phyloP scores from a whole-genome alignment of 2,113 vertebrate genomes.

The Cettia cetti region DNA sequence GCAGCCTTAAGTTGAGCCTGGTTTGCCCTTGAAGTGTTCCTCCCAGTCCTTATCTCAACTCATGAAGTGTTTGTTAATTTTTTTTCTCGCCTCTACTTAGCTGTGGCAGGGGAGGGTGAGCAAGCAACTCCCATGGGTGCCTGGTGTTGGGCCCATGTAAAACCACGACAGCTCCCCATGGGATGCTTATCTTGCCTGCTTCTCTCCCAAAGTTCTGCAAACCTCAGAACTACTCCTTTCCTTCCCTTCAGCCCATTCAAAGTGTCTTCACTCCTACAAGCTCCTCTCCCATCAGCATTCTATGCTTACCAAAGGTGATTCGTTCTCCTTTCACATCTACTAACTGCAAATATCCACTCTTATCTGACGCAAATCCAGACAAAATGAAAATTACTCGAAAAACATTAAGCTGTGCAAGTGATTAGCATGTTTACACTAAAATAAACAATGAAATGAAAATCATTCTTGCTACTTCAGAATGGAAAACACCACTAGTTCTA shows the following conservation, averaged over 20 bases:
- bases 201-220: not conserved
- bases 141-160: not conserved
- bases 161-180: not conserved
- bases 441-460: not conserved
- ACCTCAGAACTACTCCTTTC: not conserved
- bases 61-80: accelerated
- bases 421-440: not conserved
- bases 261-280: not conserved
- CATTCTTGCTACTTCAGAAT: not conserved
- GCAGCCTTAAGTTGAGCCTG: not conserved
- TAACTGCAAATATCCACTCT: not conserved
- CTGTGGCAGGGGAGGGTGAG: not conserved
- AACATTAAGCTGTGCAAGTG: not conserved
- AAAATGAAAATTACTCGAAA: not conserved
- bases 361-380: not conserved
- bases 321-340: not conserved
- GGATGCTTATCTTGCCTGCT: not conserved
- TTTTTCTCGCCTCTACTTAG: not conserved
- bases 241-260: not conserved
- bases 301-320: not conserved
- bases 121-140: not conserved
- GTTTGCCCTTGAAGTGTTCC: not conserved
- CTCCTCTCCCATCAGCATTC: not conserved
- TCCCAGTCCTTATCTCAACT: not conserved
- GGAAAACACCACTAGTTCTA: not conserved